Conservation (phyloP, 2,113 vertebrate genomes). For the Ceuthmochares aereus region DNA sequence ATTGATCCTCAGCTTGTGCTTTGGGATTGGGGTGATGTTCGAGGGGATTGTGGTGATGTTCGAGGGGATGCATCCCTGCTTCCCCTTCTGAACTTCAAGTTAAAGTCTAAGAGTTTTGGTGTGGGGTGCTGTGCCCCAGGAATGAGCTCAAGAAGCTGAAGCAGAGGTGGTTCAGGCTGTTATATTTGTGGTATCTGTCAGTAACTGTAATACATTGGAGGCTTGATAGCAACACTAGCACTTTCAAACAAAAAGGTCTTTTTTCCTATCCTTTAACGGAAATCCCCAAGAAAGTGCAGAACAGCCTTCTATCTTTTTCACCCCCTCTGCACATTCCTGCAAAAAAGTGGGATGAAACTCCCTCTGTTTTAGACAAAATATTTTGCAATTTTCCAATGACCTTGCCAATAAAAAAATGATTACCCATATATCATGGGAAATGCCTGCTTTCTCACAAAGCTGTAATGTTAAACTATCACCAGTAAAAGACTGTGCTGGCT, state of each 20-base stretch:
- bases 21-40: background rate
- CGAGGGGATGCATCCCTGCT: background rate
- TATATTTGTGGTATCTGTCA: background rate
- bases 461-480: constrained; percentile 63
- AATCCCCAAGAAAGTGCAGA: constrained; percentile 12
- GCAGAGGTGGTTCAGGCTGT: background rate
- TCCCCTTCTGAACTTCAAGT: background rate
- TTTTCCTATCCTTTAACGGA: background rate
- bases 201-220: background rate
- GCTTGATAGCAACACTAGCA: background rate
- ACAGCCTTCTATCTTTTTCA: background rate
- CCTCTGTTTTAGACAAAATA: constrained; percentile 67
- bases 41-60: background rate
- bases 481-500: constrained; percentile 59
- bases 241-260: background rate
- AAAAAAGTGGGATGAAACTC: constrained; percentile 66
- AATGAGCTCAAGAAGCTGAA: background rate
- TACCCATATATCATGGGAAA: constrained; percentile 71
- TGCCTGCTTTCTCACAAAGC: constrained; percentile 69
- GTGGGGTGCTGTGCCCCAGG: background rate
- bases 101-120: background rate
- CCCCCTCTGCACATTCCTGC: constrained; percentile 4
- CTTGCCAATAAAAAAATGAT: constrained; percentile 65
- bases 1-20: background rate
- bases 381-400: constrained; percentile 70